A percentile compares a stretch with the other conserved stretches of the same genome.
phyloP scores from a whole-genome alignment of 2,797 vertebrate genomes.

The Urocyon cinereoargenteus region DNA sequence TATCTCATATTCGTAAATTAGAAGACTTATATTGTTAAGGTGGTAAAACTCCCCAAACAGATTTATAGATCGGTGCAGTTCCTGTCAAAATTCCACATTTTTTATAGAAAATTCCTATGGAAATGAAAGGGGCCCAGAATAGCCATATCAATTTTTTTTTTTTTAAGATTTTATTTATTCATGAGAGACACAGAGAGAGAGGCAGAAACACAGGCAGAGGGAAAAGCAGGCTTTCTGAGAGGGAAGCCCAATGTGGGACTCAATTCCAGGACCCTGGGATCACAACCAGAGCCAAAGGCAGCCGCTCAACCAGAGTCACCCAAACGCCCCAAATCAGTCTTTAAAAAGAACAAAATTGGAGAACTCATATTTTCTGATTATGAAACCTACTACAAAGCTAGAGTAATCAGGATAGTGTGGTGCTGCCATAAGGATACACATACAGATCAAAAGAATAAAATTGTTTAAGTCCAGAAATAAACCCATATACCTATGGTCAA shows the following conservation, averaged over 20 bases:
- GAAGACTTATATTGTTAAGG: not conserved
- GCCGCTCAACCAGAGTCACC: no score
- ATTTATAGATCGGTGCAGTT: not conserved
- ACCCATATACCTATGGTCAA: not conserved
- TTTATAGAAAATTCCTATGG: not conserved
- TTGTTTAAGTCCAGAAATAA: not conserved
- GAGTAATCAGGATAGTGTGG: not conserved
- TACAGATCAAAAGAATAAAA: not conserved
- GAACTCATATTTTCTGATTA: not conserved
- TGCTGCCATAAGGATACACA: not conserved
- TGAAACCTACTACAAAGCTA: not conserved
- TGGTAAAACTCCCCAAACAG: not conserved
- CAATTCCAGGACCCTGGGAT: no score
- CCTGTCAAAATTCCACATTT: not conserved
- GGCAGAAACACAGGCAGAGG: no score
- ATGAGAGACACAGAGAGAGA: no score
- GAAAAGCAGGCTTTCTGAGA: no score
- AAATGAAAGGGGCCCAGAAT: not conserved
- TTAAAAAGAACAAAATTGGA: constrained; percentile 31
- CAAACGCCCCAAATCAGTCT: not conserved
- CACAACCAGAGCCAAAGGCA: no score
- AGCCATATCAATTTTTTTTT: not conserved
- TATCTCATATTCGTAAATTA: no score
- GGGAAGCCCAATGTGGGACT: no score
- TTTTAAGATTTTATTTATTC: no score